These are phyloP conservation scores for Cassiopea xamachana DNA, from an alignment of 30 jellyfish, hydroid and myxozoan genomes.

Conservation along the genomic window DNA sequence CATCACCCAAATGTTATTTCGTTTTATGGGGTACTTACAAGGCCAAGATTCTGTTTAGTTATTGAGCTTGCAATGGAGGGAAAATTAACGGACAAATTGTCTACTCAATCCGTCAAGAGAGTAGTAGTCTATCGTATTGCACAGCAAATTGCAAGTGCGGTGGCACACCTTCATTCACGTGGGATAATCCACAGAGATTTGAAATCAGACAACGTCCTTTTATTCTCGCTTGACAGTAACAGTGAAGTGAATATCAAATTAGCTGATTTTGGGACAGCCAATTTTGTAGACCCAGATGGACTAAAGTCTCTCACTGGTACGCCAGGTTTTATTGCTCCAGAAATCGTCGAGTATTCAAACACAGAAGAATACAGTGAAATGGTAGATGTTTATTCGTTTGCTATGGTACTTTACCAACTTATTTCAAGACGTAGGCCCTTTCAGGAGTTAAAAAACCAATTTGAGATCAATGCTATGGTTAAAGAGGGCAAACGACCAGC, in stretches of 20 bases:
- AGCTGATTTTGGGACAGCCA: constrained; percentile 97
- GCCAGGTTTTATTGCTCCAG: constrained; percentile 93
- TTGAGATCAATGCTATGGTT: constrained; percentile 54
- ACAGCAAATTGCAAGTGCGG: constrained; percentile 83
- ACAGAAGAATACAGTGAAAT: constrained; percentile 86
- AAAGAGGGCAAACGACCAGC: constrained; percentile 87
- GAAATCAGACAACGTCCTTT: constrained; percentile 88
- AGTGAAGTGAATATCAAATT: constrained; percentile 80
- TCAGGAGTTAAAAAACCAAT: constrained; percentile 40
- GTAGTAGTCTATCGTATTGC: constrained; percentile 76
- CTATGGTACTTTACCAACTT: constrained; percentile 83
- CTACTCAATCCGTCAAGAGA: constrained; percentile 46
- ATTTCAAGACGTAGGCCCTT: constrained; percentile 86
- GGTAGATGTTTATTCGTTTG: constrained; percentile 93
- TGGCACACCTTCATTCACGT: constrained; percentile 72
- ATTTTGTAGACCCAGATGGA: constrained; percentile 88
- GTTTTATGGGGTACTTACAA: constrained; percentile 80
- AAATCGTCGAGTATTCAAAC: constrained; percentile 72
- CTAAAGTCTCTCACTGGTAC: constrained; percentile 72
- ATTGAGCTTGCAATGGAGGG: constrained; percentile 91
- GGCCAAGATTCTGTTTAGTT: constrained; percentile 88
- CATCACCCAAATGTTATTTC: constrained; percentile 81
- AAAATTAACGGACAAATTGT: constrained; percentile 45
- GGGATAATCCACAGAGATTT: constrained; percentile 92
- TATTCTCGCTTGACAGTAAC: constrained; percentile 70